Conservation (phyloP, 2,888 invertebrate species). For the Chorisops tibialis region DNA sequence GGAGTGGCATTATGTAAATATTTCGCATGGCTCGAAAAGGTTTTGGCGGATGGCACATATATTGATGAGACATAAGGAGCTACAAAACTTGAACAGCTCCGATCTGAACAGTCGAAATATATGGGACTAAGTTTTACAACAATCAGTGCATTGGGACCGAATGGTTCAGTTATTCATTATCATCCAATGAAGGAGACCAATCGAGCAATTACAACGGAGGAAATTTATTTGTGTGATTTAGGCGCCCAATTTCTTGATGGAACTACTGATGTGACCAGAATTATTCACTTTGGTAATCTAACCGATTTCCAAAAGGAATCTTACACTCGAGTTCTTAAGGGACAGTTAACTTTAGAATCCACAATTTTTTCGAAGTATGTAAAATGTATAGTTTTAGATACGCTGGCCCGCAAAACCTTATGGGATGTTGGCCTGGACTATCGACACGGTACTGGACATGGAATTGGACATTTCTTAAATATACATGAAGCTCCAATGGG, state of each 20-base stretch:
- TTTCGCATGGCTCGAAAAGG: slow-evolving; percentile 80
- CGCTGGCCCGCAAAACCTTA: slow-evolving; percentile 69
- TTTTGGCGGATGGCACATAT: slow-evolving; percentile 56
- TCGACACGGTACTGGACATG: slow-evolving; percentile 88
- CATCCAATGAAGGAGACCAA: slow-evolving; percentile 62
- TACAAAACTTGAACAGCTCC: slow-evolving; percentile 66
- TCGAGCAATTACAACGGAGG: slow-evolving; percentile 63
- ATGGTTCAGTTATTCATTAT: slow-evolving; percentile 94
- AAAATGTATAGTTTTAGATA: slow-evolving; percentile 60
- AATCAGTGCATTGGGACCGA: slow-evolving; percentile 87
- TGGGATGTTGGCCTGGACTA: slow-evolving; percentile 88
- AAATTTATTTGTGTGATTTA: slow-evolving; percentile 90
- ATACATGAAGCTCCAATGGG: slow-evolving; percentile 86
- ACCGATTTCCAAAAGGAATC: slow-evolving; percentile 68
- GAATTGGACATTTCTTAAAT: slow-evolving; percentile 83
- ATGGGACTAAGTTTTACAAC: slow-evolving; percentile 86
- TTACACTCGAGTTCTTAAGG: slow-evolving; percentile 84
- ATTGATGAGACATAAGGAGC: slow-evolving; percentile 81
- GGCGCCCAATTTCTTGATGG: slow-evolving; percentile 82
- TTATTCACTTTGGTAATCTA: slow-evolving; percentile 76
- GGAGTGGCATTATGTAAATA: slow-evolving; percentile 84
- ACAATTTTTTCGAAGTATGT: slow-evolving; percentile 69
- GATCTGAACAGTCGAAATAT: slow-evolving; percentile 67
- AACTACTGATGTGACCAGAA: slow-evolving; percentile 88
- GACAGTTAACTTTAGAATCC: slow-evolving; percentile 71